A percentile compares a stretch with the other conserved stretches of the same genome.
Evolutionary conservation across 1,140 invertebrate genomes (phyloP).

Genomic region (Melipona quadrifasciata): DNA sequence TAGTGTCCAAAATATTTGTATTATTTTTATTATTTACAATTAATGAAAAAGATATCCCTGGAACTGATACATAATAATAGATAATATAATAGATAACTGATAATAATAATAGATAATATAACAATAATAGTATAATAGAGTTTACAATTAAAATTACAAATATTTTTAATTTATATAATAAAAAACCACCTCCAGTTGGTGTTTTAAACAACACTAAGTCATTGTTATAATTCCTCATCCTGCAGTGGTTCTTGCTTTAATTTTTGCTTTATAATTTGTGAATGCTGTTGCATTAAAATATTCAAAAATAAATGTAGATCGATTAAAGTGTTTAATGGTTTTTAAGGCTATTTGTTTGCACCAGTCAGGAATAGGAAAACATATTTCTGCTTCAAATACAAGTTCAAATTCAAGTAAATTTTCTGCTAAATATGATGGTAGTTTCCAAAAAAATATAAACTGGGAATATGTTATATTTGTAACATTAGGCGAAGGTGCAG

Average conservation of each 20-base stretch:
- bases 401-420: slow-evolving; percentile 67
- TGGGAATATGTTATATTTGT: slow-evolving; percentile 60
- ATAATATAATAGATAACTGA: too few species aligned
- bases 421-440: slow-evolving; percentile 68
- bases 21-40: slow-evolving; percentile 55
- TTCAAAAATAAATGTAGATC: slow-evolving; percentile 25
- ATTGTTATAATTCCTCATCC: slow-evolving; percentile 69
- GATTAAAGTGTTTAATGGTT: slow-evolving; percentile 26
- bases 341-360: slow-evolving; percentile 36
- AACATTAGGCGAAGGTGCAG: slow-evolving; percentile 50
- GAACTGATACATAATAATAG: slow-evolving; percentile 58
- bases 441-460: slow-evolving; percentile 69
- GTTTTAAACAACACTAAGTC: slow-evolving; percentile 42
- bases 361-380: slow-evolving; percentile 59
- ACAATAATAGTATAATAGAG: neutral
- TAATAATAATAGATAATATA: too few species aligned
- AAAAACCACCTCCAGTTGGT: slow-evolving; percentile 51
- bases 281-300: slow-evolving; percentile 59
- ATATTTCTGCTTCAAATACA: slow-evolving; percentile 59
- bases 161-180: neutral
- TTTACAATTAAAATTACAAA: slow-evolving; percentile 5
- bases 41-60: slow-evolving; percentile 63
- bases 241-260: slow-evolving; percentile 69
- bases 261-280: slow-evolving; percentile 64
- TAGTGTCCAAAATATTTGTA: slow-evolving; percentile 65